Evolutionary conservation across 1,140 invertebrate genomes (phyloP).

Genomic region (Ridgeia piscesae): DNA sequence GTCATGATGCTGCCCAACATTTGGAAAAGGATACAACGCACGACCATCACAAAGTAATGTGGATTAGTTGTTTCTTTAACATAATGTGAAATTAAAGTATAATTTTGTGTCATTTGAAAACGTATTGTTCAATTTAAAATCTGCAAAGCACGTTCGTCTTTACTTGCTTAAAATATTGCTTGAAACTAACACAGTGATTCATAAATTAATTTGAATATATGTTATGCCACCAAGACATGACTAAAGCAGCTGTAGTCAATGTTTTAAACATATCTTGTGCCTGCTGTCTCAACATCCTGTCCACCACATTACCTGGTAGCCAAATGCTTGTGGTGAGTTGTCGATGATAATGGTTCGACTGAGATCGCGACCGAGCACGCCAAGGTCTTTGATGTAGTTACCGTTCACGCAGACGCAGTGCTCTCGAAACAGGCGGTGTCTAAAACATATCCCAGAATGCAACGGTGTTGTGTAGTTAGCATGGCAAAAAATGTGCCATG

Average conservation of each 20-base stretch:
- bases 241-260: background rate
- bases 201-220: background rate
- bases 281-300: background rate
- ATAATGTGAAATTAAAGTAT: background rate
- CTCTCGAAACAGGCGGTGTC: constrained; percentile 85
- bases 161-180: no score
- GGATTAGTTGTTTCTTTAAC: background rate
- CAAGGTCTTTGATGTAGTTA: constrained; percentile 95
- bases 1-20: background rate
- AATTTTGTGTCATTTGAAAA: background rate
- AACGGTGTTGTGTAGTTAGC: background rate
- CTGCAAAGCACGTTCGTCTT: no score
- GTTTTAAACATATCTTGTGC: background rate
- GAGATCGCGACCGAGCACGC: constrained; percentile 88
- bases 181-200: no score
- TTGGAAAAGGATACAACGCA: background rate
- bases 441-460: constrained; percentile 39
- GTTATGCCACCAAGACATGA: background rate
- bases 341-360: constrained; percentile 90
- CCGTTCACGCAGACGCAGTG: constrained; percentile 94
- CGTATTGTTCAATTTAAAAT: background rate
- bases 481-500: background rate
- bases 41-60: background rate
- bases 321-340: constrained; percentile 90
- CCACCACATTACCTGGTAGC: constrained; percentile 71